Conservation (phyloP, 2,113 vertebrate species). For the Tringa solitaria region DNA sequence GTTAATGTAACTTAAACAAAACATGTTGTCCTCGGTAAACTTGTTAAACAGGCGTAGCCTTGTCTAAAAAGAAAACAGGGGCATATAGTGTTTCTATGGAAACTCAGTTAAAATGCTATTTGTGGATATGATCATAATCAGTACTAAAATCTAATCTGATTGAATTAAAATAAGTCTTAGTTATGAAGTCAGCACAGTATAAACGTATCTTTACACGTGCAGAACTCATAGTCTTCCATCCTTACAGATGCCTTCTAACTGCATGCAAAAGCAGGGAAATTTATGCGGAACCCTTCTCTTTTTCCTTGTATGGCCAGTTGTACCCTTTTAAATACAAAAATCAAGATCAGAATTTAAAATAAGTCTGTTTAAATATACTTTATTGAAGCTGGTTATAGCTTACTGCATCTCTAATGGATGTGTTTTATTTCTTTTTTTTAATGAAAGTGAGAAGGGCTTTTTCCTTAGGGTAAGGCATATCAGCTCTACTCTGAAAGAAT, state of each 20-base stretch:
- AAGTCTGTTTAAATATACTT: background rate
- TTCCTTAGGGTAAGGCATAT: background rate
- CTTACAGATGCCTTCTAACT: conserved; percentile 19
- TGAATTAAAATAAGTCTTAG: conserved; percentile 71
- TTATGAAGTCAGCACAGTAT: conserved; percentile 54
- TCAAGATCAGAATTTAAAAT: background rate
- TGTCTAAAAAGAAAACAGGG: conserved; percentile 70
- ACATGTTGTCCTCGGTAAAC: conserved; percentile 75
- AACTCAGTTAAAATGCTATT: conserved; percentile 73
- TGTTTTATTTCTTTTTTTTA: background rate
- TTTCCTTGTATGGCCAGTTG: background rate
- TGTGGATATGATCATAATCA: conserved; percentile 70
- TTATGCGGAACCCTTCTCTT: background rate
- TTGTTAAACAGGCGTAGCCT: conserved; percentile 74
- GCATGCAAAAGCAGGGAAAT: background rate
- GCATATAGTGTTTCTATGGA: conserved; percentile 71
- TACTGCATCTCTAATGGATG: background rate
- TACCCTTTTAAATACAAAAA: background rate
- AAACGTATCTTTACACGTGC: conserved; percentile 39
- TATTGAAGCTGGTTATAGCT: background rate
- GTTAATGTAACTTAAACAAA: conserved; percentile 78
- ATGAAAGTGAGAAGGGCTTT: background rate
- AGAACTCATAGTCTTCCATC: conserved; percentile 21
- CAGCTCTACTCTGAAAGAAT: background rate
- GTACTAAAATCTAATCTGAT: conserved; percentile 69